phyloP scores from a whole-genome alignment of 2,888 invertebrate genomes.

The Alsophila aescularia region DNA sequence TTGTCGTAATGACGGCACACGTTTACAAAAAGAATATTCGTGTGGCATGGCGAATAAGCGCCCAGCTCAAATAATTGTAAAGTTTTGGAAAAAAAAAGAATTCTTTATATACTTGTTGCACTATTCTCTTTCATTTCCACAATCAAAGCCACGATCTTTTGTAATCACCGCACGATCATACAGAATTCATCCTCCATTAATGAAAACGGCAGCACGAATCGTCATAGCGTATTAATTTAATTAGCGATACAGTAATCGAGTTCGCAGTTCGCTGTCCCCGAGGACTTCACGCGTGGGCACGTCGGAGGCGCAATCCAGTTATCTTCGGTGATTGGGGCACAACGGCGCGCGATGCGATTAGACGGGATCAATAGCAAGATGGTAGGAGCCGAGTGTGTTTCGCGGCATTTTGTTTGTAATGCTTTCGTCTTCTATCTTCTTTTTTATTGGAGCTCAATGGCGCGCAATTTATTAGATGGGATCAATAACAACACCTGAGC shows the following conservation, averaged over 20 bases:
- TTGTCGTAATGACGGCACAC: too few species aligned
- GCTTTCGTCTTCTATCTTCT: not conserved
- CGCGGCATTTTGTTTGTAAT: not conserved
- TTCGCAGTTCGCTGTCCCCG: conserved; percentile 45
- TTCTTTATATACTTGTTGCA: too few species aligned
- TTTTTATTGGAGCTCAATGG: too few species aligned
- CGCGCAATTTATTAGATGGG: too few species aligned
- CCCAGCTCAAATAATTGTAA: too few species aligned
- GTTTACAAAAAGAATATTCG: too few species aligned
- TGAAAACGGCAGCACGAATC: conserved; percentile 7
- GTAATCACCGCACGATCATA: not conserved
- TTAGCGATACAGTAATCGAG: conserved; percentile 59
- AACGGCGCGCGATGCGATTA: conserved; percentile 72
- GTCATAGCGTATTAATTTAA: conserved; percentile 48
- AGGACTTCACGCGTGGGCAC: conserved; percentile 59
- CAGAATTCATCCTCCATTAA: not conserved
- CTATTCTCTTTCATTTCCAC: too few species aligned
- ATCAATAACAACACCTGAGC: too few species aligned
- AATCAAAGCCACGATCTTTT: too few species aligned
- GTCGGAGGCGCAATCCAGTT: conserved; percentile 69
- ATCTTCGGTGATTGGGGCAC: conserved; percentile 72
- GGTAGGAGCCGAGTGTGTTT: not conserved
- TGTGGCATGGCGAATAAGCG: too few species aligned
- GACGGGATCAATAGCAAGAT: conserved; percentile 49
- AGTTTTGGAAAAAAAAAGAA: too few species aligned